Conservation (phyloP, 2,888 invertebrate species). For the Tipula confusa region DNA sequence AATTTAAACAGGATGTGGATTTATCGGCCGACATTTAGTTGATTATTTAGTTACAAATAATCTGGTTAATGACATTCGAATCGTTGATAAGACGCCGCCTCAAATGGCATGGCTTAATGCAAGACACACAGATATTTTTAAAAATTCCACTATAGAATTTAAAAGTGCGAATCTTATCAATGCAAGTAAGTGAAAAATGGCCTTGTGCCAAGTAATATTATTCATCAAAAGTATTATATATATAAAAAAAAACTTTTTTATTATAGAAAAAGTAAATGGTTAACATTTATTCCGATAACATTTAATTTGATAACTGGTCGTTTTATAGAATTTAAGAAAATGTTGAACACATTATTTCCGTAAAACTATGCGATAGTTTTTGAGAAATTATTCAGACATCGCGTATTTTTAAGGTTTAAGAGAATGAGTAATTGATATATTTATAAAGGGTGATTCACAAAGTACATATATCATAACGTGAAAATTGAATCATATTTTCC, state of each 20-base stretch:
- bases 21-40: conserved; percentile 85
- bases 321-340: neutral
- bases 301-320: neutral
- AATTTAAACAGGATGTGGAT: conserved; percentile 76
- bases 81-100: conserved; percentile 91
- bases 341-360: neutral
- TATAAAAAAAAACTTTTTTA: no score
- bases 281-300: neutral
- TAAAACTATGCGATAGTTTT: neutral
- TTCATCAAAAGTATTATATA: neutral
- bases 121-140: conserved; percentile 66
- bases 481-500: no score
- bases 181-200: conserved; percentile 57
- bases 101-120: conserved; percentile 86
- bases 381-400: neutral
- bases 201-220: neutral
- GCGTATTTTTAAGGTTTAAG: no score
- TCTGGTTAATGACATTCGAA: conserved; percentile 67
- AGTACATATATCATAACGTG: no score
- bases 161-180: conserved; percentile 89
- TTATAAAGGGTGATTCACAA: no score
- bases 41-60: conserved; percentile 74
- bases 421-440: no score
- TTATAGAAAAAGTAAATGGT: neutral
- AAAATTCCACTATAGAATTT: conserved; percentile 75